Base-by-base conservation (phyloP, 2,113 vertebrate genomes). In the Oxyruncus cristatus region DNA sequence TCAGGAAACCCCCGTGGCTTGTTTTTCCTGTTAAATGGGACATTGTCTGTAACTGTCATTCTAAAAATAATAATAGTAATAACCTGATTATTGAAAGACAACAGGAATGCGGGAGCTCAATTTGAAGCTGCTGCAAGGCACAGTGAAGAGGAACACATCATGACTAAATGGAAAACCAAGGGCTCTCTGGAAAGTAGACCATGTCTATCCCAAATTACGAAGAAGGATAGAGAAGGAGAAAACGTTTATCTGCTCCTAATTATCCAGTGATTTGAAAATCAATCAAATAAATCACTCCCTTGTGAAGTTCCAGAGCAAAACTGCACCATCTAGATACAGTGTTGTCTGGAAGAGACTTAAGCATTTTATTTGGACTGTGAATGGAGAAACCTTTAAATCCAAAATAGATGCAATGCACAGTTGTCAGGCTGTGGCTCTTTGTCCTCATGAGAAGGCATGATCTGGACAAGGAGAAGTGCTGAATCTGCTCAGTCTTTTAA, bases 1-100 rank as follows among this genome's bases (percentile, higher is more conserved):
- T 94, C 68, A 63, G 66, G 88, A 97, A 56, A 73, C 95, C 85
- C 30, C 78, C 71, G n/a, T 88, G 75, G 85, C 33, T 59, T n/a
- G 11, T 92, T 96, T 65, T 95, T 96, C 75, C 75, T 96, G 46
- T 92, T 94, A 93, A 92, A 70, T 83, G 52, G 46, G 28, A 9
- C 70, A 80, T 74, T 94, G 73, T 92, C 53, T 92, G 44, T 82
- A 88, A 80, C 41, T 63, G 61, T 74, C 49, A 68, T 67, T 80
- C 63, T 89, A 58, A 93, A 92, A 85, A 88, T 82, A 93, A 63
- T 56, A 87, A 56, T 65, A 85, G 58, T 63, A 89, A 75, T 93
- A 72, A 88, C 85, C 55, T 86, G 82, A 55, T 93, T 88, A 95
- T 62, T 71, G 59, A 55, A 92, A 92, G 74, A 37, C 71, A 92